Evolutionary conservation across 1,140 invertebrate genomes (phyloP).

Genomic region (Pachyrhynchus sulphureomaculatus): DNA sequence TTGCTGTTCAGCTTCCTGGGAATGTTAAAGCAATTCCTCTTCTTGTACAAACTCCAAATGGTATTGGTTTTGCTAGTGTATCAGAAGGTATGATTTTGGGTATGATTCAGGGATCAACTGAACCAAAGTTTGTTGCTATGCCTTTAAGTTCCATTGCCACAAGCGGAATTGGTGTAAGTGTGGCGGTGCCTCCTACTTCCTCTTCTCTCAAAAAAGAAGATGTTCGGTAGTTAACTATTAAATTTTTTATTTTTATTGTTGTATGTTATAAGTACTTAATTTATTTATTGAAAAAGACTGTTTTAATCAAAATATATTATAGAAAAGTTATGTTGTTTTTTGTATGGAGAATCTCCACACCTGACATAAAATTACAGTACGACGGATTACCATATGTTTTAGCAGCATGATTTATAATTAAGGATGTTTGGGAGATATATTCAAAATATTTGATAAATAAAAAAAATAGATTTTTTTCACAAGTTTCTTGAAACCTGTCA

Average conservation of each 20-base stretch:
- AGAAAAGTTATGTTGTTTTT: too few species aligned
- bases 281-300: neutral
- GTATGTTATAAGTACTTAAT: neutral
- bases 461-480: too few species aligned
- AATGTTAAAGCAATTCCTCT: conserved; percentile 32
- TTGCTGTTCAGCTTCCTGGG: neutral
- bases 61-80: conserved; percentile 28
- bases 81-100: conserved; percentile 33
- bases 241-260: neutral
- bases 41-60: conserved; percentile 24
- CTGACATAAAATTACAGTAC: too few species aligned
- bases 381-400: too few species aligned
- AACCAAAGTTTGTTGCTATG: conserved; percentile 29
- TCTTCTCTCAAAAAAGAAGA: neutral
- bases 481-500: too few species aligned
- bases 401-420: too few species aligned
- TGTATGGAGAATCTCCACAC: too few species aligned
- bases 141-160: conserved; percentile 23
- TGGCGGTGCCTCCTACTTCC: too few species aligned
- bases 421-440: too few species aligned
- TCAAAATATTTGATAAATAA: too few species aligned
- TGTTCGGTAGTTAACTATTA: neutral
- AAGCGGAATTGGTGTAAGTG: neutral
- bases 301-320: neutral
- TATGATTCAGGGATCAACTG: conserved; percentile 20